A percentile compares a stretch with the other conserved stretches of the same genome.
These are phyloP conservation scores for Lordiphosa collinella DNA, from an alignment of 1,140 invertebrate species.

Conservation along the genomic window DNA sequence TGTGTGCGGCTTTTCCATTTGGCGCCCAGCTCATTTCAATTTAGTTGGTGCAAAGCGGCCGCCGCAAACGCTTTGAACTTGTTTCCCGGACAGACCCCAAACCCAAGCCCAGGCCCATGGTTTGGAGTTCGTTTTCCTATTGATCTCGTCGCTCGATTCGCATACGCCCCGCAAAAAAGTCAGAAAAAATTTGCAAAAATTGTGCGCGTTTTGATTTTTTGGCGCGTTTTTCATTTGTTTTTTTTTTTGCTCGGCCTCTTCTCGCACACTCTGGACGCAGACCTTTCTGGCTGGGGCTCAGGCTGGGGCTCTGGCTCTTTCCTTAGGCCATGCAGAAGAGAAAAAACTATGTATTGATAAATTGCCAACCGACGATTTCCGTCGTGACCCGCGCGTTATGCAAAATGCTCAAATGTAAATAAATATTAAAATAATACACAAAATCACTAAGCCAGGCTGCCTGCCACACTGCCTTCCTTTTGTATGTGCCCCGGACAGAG, in stretches of 20 bases:
- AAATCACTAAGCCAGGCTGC: constrained; percentile 51
- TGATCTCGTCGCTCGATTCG: constrained; percentile 50
- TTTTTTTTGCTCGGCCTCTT: constrained; percentile 25
- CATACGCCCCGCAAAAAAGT: constrained; percentile 27
- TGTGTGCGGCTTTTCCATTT: constrained; percentile 61
- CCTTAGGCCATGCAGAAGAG: constrained; percentile 41
- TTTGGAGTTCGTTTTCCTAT: constrained; percentile 29
- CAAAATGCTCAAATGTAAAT: constrained; percentile 76
- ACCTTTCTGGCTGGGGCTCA: constrained; percentile 33
- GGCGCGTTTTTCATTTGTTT: constrained; percentile 70
- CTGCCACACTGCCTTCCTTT: constrained; percentile 29
- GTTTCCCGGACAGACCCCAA: constrained; percentile 57
- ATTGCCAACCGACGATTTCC: constrained; percentile 78
- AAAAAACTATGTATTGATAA: constrained; percentile 75
- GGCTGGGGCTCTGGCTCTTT: constrained; percentile 18
- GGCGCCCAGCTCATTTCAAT: constrained; percentile 66
- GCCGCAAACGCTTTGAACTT: constrained; percentile 76
- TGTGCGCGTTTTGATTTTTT: constrained; percentile 74
- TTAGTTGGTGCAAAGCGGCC: constrained; percentile 62
- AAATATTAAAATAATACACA: constrained; percentile 79
- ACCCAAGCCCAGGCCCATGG: constrained; percentile 26
- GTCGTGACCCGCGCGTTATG: constrained; percentile 79
- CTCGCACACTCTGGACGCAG: constrained; percentile 36
- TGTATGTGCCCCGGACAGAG: constrained; percentile 13
- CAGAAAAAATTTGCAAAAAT: constrained; percentile 16